These are phyloP conservation scores for Intellagama lesueurii DNA, from an alignment of 2,797 vertebrate species.

Conservation along the genomic window DNA sequence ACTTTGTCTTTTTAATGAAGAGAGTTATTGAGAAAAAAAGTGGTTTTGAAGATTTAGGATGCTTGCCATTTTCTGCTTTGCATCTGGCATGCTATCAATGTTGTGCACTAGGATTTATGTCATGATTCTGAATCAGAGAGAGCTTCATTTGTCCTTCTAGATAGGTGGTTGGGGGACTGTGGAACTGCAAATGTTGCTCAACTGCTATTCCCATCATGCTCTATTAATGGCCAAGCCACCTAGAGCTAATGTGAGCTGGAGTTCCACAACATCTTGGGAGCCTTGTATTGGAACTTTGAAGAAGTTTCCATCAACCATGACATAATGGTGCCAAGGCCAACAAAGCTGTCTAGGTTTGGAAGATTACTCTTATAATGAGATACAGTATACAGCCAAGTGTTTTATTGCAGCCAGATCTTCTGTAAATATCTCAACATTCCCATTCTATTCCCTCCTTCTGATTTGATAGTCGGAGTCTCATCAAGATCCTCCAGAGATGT, in stretches of 20 bases:
- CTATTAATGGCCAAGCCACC: too few species aligned
- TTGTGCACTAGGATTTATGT: neutral
- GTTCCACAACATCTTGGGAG: too few species aligned
- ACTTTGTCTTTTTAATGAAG: too few species aligned
- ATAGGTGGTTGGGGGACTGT: too few species aligned
- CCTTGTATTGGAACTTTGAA: neutral
- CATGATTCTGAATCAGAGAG: neutral
- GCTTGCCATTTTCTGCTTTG: neutral
- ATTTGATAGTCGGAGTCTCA: neutral
- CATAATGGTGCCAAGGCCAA: neutral
- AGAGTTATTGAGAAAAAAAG: neutral
- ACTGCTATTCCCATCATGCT: too few species aligned
- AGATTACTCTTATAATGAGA: neutral
- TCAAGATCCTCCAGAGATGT: neutral
- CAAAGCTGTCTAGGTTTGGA: neutral
- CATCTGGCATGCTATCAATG: neutral
- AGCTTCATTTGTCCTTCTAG: neutral
- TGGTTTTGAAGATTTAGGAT: neutral
- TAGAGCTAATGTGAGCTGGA: too few species aligned
- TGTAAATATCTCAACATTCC: neutral
- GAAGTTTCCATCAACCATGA: neutral
- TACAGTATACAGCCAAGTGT: neutral
- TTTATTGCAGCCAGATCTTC: neutral
- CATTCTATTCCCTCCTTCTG: neutral
- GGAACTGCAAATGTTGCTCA: too few species aligned